Conservation (phyloP, 1,140 invertebrate genomes). For the Cylas formicarius region DNA sequence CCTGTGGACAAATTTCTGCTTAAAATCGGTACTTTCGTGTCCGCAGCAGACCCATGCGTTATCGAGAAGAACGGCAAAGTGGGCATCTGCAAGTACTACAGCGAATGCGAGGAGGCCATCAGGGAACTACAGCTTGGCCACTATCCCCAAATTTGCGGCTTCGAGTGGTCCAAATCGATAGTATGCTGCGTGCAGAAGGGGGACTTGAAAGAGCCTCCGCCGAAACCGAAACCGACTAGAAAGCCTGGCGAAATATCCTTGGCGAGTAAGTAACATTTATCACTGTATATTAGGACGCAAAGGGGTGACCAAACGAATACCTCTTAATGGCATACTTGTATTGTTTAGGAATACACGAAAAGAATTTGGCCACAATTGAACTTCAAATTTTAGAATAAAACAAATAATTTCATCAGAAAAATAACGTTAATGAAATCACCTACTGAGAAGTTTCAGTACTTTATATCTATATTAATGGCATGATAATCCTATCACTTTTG, state of each 20-base stretch:
- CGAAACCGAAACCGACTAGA: slow-evolving; percentile 4
- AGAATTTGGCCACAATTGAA: no score
- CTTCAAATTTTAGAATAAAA: no score
- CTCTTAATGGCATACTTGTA: no score
- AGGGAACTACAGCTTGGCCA: slow-evolving; percentile 17
- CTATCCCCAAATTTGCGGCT: slow-evolving; percentile 28
- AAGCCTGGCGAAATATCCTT: slow-evolving; percentile 14
- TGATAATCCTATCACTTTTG: no score
- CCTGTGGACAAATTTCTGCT: not conserved
- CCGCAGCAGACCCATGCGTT: not conserved
- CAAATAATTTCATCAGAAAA: not conserved
- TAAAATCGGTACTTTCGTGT: not conserved
- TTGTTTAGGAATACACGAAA: no score
- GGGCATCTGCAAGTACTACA: slow-evolving; percentile 23
- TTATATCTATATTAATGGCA: no score
- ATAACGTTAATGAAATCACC: not conserved
- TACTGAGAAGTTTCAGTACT: not conserved
- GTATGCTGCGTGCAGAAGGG: slow-evolving; percentile 25
- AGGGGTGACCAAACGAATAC: not conserved
- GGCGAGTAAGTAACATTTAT: slow-evolving; percentile 13
- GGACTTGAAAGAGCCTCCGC: not conserved
- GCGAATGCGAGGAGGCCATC: slow-evolving; percentile 22
- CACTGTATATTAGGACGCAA: not conserved
- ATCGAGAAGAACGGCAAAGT: not conserved
- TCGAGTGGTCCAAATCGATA: slow-evolving; percentile 23